phyloP scores from a whole-genome alignment of 2,888 invertebrate species.

The Acheta domesticus region DNA sequence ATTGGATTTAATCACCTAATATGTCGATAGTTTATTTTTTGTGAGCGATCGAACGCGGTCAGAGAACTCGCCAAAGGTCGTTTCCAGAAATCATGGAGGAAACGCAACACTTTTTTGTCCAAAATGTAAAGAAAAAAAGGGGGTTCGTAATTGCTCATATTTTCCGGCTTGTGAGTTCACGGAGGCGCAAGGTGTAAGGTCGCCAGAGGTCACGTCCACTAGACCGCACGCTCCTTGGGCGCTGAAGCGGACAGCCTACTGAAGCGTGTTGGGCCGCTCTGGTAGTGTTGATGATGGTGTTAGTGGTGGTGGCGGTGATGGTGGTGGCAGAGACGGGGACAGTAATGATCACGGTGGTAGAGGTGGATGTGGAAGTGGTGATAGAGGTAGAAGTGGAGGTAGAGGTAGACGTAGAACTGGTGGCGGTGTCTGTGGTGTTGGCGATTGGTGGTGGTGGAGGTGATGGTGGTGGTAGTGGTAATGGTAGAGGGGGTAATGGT shows the following conservation, averaged over 20 bases:
- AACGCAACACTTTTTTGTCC: not conserved
- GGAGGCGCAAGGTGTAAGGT: not conserved
- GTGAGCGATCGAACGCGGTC: not conserved
- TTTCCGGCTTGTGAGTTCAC: not conserved
- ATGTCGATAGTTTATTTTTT: not conserved
- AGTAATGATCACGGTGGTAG: no score
- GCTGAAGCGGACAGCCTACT: not conserved
- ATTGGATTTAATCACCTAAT: not conserved
- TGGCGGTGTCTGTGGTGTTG: no score
- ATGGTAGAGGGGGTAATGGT: no score
- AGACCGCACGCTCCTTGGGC: not conserved
- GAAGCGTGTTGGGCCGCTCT: not conserved
- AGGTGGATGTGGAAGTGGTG: no score
- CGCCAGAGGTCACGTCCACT: not conserved
- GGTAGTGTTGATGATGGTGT: no score
- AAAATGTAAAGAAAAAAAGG: not conserved
- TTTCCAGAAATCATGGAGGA: not conserved
- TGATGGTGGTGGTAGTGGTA: no score
- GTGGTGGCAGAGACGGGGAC: no score
- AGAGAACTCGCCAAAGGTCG: not conserved
- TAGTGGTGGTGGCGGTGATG: no score
- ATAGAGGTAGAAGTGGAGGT: no score
- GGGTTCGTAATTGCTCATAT: not conserved
- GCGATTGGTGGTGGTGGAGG: no score
- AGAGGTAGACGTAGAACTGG: fast-evolving